Base-by-base conservation (phyloP, 2,797 vertebrate genomes). In the Huso huso region DNA sequence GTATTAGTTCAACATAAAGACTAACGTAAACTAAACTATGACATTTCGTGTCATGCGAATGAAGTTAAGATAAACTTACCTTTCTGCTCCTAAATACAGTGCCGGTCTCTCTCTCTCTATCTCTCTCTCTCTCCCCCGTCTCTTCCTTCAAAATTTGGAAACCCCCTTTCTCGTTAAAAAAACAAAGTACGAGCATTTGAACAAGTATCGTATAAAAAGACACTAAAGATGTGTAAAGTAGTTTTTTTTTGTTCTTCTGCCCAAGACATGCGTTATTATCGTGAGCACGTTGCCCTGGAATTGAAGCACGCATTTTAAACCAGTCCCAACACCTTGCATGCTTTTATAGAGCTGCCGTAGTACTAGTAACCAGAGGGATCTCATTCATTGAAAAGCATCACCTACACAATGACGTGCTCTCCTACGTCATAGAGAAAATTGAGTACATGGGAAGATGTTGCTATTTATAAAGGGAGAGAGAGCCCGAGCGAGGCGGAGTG, bases 301-400 rank as follows among this genome's bases (percentile, higher is more conserved):
- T 72, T 83, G 81, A 82, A 83, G 79, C 78, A 68, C 79, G 80
- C 75, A 68, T 82, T 70, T 82, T 76, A 81, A 81, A 81, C 76
- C 83, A 78, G 77, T 80, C 86, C 82, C 83, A 80, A 84, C 82
- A 83, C 86, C 83, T 80, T 80, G 81, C 78, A 76, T 82, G 81
- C 82, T 89, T 87, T 91, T 91, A 90, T 90, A 90, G 88, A 85
- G 78, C 83, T 76, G 76, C 83, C 77, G 86, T 88, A 89, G 87
- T 89, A 89, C 84, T 88, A 88, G 88, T 76, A 80, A 84, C 79
- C 83, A 81, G 86, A 84, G 83, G 85, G 84, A 79, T 74, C 84
- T 89, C 88, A 90, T 91, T 90, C 89, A 90, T 89, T 86, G 85
- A 89, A 79, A 87, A 87, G 84, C 87, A 87, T 86, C 88, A 87